phyloP scores from a whole-genome alignment of 2,113 vertebrate genomes.

The Python bivittatus region DNA sequence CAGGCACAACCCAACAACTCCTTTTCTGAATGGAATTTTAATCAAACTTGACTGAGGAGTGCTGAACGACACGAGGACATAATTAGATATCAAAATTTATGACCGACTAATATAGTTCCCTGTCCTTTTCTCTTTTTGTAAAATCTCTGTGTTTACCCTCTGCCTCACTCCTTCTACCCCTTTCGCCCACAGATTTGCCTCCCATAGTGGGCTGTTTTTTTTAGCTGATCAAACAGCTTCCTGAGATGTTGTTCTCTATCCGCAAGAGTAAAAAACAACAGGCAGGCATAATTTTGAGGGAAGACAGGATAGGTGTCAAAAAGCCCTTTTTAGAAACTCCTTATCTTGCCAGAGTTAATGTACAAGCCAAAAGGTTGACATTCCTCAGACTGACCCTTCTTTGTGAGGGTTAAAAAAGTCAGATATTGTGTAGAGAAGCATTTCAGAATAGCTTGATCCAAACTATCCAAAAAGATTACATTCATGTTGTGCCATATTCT shows the following conservation, averaged over 20 bases:
- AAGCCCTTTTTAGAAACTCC: background rate
- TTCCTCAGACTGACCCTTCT: constrained; percentile 53
- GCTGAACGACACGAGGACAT: constrained; percentile 70
- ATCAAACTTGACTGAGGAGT: constrained; percentile 72
- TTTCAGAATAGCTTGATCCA: background rate
- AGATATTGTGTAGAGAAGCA: background rate
- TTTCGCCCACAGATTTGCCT: constrained; percentile 21
- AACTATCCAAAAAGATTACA: background rate
- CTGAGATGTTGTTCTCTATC: constrained; percentile 16
- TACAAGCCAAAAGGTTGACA: constrained; percentile 30
- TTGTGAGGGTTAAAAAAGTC: background rate
- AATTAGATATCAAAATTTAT: constrained; percentile 75
- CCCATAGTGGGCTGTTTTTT: constrained; percentile 45
- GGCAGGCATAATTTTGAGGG: background rate
- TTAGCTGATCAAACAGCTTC: background rate
- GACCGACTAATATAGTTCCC: constrained; percentile 65
- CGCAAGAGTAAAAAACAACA: background rate
- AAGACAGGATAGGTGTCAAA: background rate
- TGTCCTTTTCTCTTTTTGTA: constrained; percentile 40
- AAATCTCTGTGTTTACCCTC: constrained; percentile 49
- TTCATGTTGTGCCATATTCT: background rate
- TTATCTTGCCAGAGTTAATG: constrained; percentile 16
- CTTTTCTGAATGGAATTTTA: constrained; percentile 69
- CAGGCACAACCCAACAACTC: constrained; percentile 8
- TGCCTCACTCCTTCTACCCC: background rate